Percentiles rank a stretch among this genome's conserved stretches.
Conservation (phyloP, 2,113 vertebrate genomes). For the Nothobranchius kuhntae region DNA sequence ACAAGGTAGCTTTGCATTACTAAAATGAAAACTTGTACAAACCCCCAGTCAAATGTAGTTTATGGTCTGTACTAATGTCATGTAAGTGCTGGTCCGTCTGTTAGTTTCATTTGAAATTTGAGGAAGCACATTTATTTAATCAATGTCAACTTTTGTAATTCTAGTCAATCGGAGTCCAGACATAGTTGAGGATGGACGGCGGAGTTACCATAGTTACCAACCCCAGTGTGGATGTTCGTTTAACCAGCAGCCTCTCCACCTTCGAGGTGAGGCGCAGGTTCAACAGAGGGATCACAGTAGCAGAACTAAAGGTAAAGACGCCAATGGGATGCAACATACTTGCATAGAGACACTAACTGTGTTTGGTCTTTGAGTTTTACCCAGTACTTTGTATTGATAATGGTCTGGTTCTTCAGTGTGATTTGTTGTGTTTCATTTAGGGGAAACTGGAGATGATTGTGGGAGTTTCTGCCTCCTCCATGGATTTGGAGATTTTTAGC, state of each 20-base stretch:
- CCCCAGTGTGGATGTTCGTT: conserved; percentile 80
- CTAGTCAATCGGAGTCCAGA: background rate
- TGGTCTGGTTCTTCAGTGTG: too few relatives aligned
- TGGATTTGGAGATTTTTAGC: conserved; percentile 88
- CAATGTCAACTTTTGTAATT: conserved; percentile 9
- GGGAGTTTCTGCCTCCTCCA: conserved; percentile 79
- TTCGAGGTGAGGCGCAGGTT: conserved; percentile 82
- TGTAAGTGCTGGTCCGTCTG: too few relatives aligned
- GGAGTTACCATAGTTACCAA: conserved; percentile 73
- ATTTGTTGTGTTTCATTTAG: conserved; percentile 59
- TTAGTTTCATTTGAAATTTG: too few relatives aligned
- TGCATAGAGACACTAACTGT: too few relatives aligned
- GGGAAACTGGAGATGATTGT: conserved; percentile 87
- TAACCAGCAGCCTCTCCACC: conserved; percentile 83
- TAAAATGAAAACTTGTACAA: too few relatives aligned
- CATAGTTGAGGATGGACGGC: conserved; percentile 72
- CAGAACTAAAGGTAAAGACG: conserved; percentile 84
- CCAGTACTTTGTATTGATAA: background rate
- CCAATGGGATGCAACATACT: background rate
- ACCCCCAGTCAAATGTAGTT: too few relatives aligned
- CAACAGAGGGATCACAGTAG: conserved; percentile 82
- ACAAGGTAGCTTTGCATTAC: too few relatives aligned
- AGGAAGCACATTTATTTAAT: background rate
- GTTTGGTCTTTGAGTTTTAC: too few relatives aligned
- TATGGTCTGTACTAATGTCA: too few relatives aligned